These are phyloP conservation scores for Porites lutea DNA, from an alignment of 64 coral and sea anemone species.

Conservation along the genomic window DNA sequence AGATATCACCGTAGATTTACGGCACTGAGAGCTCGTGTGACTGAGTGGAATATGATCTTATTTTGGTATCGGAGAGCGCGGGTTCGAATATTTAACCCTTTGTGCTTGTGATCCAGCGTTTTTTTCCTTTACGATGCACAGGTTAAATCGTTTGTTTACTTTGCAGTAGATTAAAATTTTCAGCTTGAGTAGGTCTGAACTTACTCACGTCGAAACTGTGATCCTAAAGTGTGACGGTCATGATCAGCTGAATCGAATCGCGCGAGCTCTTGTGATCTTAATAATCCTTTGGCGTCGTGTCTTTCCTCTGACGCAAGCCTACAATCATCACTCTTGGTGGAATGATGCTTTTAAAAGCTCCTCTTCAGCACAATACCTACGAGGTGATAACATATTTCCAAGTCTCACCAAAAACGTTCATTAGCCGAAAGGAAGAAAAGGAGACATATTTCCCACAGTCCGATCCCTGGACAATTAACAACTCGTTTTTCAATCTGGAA, in stretches of 20 bases:
- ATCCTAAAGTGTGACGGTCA: neutral
- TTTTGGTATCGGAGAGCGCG: neutral
- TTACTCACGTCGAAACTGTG: constrained; percentile 22
- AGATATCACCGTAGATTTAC: neutral
- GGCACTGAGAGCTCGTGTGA: neutral
- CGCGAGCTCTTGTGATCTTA: neutral
- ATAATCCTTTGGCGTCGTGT: neutral
- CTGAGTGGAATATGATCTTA: neutral
- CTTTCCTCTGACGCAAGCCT: too few relatives aligned
- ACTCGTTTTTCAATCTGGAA: neutral
- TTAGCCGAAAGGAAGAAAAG: neutral
- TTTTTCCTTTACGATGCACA: constrained; percentile 5
- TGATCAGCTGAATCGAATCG: neutral
- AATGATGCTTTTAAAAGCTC: neutral
- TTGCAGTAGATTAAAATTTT: constrained; percentile 10
- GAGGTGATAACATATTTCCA: neutral
- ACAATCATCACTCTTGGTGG: neutral
- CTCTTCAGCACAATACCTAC: neutral
- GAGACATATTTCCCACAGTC: neutral
- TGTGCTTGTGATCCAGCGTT: neutral
- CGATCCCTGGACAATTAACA: neutral
- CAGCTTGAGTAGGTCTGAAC: constrained; percentile 5
- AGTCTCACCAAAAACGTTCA: neutral
- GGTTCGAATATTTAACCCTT: neutral
- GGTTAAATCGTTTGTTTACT: constrained; percentile 44